Evolutionary conservation across 2,888 invertebrate species (phyloP).

Genomic region (Flexamia atlantica): DNA sequence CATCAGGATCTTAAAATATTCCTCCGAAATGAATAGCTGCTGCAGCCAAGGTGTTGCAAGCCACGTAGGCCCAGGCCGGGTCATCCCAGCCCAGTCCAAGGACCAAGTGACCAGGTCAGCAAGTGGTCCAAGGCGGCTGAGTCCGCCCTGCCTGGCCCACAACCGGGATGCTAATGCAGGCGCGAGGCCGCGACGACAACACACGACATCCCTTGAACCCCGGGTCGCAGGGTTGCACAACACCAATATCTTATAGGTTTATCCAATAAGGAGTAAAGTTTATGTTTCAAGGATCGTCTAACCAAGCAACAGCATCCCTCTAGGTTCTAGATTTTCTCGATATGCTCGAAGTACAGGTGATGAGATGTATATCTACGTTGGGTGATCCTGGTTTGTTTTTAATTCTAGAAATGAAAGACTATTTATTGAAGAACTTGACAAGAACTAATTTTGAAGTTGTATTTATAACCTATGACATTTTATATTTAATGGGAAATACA

Average conservation of each 20-base stretch:
- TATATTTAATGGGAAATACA: too few relatives aligned
- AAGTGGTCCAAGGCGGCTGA: slow-evolving; percentile 11
- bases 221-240: neutral
- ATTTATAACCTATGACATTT: too few relatives aligned
- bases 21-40: neutral
- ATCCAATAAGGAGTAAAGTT: neutral
- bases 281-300: neutral
- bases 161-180: slow-evolving; percentile 15
- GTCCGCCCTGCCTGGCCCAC: slow-evolving; percentile 30
- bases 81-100: slow-evolving; percentile 25
- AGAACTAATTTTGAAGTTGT: too few relatives aligned
- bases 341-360: too few relatives aligned
- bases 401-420: too few relatives aligned
- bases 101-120: slow-evolving; percentile 17
- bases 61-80: neutral
- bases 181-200: neutral
- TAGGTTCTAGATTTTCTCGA: too few relatives aligned
- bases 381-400: too few relatives aligned
- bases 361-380: too few relatives aligned
- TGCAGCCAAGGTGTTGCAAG: neutral
- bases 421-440: too few relatives aligned
- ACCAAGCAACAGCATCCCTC: too few relatives aligned
- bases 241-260: neutral
- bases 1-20: too few relatives aligned
- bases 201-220: neutral